These are phyloP conservation scores for Limonius californicus DNA, from an alignment of 1,140 invertebrate genomes.

Conservation along the genomic window DNA sequence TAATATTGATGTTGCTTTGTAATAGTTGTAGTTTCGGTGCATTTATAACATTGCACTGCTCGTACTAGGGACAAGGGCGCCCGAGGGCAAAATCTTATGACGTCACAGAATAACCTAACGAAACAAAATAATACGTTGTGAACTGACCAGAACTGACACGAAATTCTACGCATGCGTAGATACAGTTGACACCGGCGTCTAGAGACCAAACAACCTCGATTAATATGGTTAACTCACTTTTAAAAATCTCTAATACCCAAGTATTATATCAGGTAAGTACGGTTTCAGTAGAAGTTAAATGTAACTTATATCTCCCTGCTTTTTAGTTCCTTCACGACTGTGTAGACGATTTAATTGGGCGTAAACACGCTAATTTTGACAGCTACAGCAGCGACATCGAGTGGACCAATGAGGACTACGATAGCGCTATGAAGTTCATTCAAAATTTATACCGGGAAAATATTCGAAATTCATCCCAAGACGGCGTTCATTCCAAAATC, in stretches of 20 bases:
- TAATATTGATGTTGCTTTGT: no score
- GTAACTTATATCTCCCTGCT: not conserved
- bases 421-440: slow-evolving; percentile 27
- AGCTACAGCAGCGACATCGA: slow-evolving; percentile 35
- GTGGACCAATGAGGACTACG: slow-evolving; percentile 37
- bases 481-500: slow-evolving; percentile 21
- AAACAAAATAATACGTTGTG: no score
- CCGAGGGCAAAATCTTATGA: no score
- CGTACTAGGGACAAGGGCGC: no score
- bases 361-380: slow-evolving; percentile 24
- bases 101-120: no score
- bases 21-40: no score
- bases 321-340: slow-evolving; percentile 43
- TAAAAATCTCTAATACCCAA: slow-evolving; percentile 24
- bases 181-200: no score
- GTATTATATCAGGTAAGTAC: slow-evolving; percentile 17
- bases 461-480: slow-evolving; percentile 23
- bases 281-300: not conserved
- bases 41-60: no score
- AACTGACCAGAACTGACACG: no score
- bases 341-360: slow-evolving; percentile 35
- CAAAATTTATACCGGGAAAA: slow-evolving; percentile 36
- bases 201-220: no score
- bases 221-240: slow-evolving; percentile 26
- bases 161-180: no score